A percentile compares a stretch with the other conserved stretches of the same genome.
Conservation (phyloP, 2,888 invertebrate genomes). For the Sinelater perroti region DNA sequence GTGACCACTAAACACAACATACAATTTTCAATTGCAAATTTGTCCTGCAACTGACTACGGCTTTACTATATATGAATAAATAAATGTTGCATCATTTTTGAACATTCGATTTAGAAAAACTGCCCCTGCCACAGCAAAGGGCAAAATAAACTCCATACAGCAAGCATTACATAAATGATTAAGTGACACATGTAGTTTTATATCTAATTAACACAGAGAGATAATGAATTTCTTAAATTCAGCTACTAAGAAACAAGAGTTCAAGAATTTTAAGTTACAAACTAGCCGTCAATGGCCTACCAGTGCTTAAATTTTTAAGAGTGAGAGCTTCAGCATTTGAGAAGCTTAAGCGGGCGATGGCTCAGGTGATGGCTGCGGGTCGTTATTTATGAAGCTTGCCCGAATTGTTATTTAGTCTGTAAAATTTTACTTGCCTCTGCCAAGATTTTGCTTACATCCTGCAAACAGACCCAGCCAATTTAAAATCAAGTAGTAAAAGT, state of each 20-base stretch:
- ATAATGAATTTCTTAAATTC: slow-evolving; percentile 10
- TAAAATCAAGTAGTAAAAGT: slow-evolving; percentile 12
- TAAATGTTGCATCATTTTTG: background rate
- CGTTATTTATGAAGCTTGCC: slow-evolving; percentile 49
- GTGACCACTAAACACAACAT: slow-evolving; percentile 16
- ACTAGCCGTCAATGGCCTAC: slow-evolving; percentile 36
- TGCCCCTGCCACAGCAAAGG: background rate
- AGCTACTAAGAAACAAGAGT: slow-evolving; percentile 16
- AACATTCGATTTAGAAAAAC: slow-evolving; percentile 3
- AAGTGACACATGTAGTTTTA: slow-evolving; percentile 18
- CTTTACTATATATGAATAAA: slow-evolving; percentile 13
- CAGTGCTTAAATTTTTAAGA: slow-evolving; percentile 37
- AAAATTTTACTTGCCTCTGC: slow-evolving; percentile 58
- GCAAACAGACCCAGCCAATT: slow-evolving; percentile 60
- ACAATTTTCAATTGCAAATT: slow-evolving; percentile 13
- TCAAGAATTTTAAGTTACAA: slow-evolving; percentile 26
- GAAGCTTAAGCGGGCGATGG: slow-evolving; percentile 41
- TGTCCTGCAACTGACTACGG: slow-evolving; percentile 3
- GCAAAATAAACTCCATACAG: slow-evolving; percentile 7
- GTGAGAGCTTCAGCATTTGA: slow-evolving; percentile 34
- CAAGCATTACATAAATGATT: slow-evolving; percentile 9
- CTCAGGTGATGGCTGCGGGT: slow-evolving; percentile 49
- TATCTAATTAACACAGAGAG: slow-evolving; percentile 28
- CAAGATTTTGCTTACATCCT: slow-evolving; percentile 63
- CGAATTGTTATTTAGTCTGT: slow-evolving; percentile 49